Conservation (phyloP, 2,888 invertebrate genomes). For the Axea sp. region DNA sequence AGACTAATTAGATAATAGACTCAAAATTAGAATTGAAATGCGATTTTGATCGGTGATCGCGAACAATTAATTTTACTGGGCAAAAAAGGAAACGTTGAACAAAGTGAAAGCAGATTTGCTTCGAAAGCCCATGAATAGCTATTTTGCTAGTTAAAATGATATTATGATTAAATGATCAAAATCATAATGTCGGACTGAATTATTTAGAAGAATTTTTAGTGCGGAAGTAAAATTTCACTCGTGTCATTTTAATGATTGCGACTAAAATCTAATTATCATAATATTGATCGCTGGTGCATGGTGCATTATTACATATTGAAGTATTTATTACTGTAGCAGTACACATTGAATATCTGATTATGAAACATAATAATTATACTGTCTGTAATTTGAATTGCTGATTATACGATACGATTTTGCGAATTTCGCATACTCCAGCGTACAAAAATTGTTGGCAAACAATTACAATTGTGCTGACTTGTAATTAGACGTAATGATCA, state of each 20-base stretch:
- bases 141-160: too few relatives aligned
- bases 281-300: conserved; percentile 23
- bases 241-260: conserved; percentile 23
- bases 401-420: conserved; percentile 25
- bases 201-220: neutral
- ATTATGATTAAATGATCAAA: conserved; percentile 8
- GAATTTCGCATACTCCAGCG: conserved; percentile 1
- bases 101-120: too few relatives aligned
- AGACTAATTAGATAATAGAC: too few relatives aligned
- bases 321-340: conserved; percentile 38
- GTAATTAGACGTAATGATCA: too few relatives aligned
- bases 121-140: too few relatives aligned
- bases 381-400: conserved; percentile 15
- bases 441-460: conserved; percentile 12
- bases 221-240: conserved; percentile 1
- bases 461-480: conserved; percentile 21
- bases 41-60: too few relatives aligned
- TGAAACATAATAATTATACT: conserved; percentile 46
- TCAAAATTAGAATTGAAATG: too few relatives aligned
- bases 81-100: too few relatives aligned
- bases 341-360: conserved; percentile 35
- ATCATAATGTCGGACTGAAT: conserved; percentile 4
- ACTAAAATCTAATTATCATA: conserved; percentile 44
- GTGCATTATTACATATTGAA: conserved; percentile 25
- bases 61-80: too few relatives aligned